Evolutionary conservation across 2,888 invertebrate genomes (phyloP).

Genomic region (Prosopocoilus inquinatus): DNA sequence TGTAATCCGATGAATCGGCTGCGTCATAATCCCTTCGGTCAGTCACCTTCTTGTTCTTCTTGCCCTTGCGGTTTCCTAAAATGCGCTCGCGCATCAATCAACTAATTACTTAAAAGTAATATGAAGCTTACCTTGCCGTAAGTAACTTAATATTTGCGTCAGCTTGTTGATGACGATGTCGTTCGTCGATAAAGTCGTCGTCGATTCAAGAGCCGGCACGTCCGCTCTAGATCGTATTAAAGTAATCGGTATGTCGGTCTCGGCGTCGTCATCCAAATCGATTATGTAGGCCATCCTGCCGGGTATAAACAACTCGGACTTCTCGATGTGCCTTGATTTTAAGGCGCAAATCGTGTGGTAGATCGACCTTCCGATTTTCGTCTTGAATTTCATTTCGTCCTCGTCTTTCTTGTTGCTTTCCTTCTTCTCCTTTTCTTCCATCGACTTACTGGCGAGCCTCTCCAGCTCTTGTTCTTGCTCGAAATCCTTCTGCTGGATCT

Average conservation of each 20-base stretch:
- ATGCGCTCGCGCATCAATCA: background rate
- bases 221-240: slow-evolving; percentile 90
- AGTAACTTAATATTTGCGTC: slow-evolving; percentile 92
- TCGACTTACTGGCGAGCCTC: slow-evolving; percentile 61
- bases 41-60: slow-evolving; percentile 59
- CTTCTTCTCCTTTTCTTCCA: slow-evolving; percentile 51
- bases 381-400: slow-evolving; percentile 80
- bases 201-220: slow-evolving; percentile 64
- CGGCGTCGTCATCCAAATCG: slow-evolving; percentile 81
- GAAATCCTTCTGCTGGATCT: slow-evolving; percentile 76
- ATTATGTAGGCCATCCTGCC: slow-evolving; percentile 99
- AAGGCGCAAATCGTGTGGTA: slow-evolving; percentile 65
- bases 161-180: slow-evolving; percentile 94
- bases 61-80: slow-evolving; percentile 56
- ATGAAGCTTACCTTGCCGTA: slow-evolving; percentile 74
- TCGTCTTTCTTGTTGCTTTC: slow-evolving; percentile 57
- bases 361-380: slow-evolving; percentile 70
- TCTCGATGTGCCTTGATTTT: slow-evolving; percentile 70
- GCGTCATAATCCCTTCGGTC: slow-evolving; percentile 44
- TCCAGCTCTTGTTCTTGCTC: slow-evolving; percentile 84
- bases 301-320: slow-evolving; percentile 90
- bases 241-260: slow-evolving; percentile 94
- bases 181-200: slow-evolving; percentile 69
- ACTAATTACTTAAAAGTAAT: background rate
- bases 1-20: slow-evolving; percentile 20